These are phyloP conservation scores for Polymixis lichenea DNA, from an alignment of 2,888 invertebrate genomes.

Conservation along the genomic window DNA sequence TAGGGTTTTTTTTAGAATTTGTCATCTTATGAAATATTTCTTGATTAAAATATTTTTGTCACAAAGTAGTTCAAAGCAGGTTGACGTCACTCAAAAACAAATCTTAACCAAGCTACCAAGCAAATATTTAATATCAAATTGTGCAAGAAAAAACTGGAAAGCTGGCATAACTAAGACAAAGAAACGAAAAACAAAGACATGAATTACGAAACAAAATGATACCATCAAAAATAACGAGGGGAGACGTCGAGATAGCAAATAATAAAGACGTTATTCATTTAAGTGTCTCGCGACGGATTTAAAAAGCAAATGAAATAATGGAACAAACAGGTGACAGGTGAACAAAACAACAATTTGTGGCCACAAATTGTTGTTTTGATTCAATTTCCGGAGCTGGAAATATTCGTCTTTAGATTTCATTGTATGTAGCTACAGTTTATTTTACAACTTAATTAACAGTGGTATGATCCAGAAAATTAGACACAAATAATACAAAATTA, in stretches of 20 bases:
- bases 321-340: background rate
- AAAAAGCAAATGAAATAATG: slow-evolving; percentile 1
- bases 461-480: background rate
- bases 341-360: too few relatives aligned
- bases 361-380: slow-evolving; percentile 22
- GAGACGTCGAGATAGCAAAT: background rate
- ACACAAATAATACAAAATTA: background rate
- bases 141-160: slow-evolving; percentile 1
- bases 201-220: too few relatives aligned
- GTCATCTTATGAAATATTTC: background rate
- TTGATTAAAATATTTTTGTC: background rate
- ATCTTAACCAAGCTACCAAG: background rate
- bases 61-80: too few relatives aligned
- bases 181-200: too few relatives aligned
- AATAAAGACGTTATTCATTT: slow-evolving; percentile 29
- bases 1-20: background rate
- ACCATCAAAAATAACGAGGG: too few relatives aligned
- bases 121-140: slow-evolving; percentile 25
- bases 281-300: background rate
- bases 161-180: too few relatives aligned
- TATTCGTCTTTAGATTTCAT: background rate
- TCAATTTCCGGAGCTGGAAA: background rate
- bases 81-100: background rate
- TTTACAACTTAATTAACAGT: background rate
- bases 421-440: background rate